Base-by-base conservation (phyloP, 2,888 invertebrate species). In the Taenaris catops region DNA sequence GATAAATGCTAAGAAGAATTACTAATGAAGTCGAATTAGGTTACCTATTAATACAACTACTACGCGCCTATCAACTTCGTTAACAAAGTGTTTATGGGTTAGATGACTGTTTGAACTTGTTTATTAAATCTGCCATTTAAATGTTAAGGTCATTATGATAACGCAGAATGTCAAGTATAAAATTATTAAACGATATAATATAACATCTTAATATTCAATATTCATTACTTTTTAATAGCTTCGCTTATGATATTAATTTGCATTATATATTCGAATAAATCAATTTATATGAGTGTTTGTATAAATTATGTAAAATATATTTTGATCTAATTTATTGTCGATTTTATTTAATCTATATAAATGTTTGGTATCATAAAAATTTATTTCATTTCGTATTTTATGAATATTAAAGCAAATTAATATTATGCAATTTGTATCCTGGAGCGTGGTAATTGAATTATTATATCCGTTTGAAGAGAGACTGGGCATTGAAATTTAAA, bases 101-200 rank as follows among this genome's bases (percentile, higher is more conserved):
- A 19, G n/a, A 27, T 27, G 18, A 27, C 18, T 18, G 18, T 18
- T 27, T 18, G 9, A 54, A 49, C 41, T 42, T 46, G 53, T 44
- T 50, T 46, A 50, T 55, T 55, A 53, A 46, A 42, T 41, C 34
- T 48, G 48, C 41, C 51, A 54, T 55, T 53, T 46, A 49, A 46
- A 43, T 25, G 38, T 39, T 50, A 46, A 48, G 55, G 54, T 59
- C 58, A 56, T 57, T 60, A 56, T 53, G 55, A 53, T 28, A 28
- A 43, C 44, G 23, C 28, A 34, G 49, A 56, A 58, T 55, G 54
- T 31, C 34, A 34, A 31, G 9, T 25, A 37, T 14, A n/a, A 11
- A 23, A 29, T 18, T 18, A 10, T 25, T 19, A 28, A 24, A 28
- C 12, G 20, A 24, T 29, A 19, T 37, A 29, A 41, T 12, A 14